Percentiles rank a stretch among this genome's conserved stretches.
phyloP scores from a whole-genome alignment of 1,140 invertebrate genomes.

The Zaprionus vittiger region DNA sequence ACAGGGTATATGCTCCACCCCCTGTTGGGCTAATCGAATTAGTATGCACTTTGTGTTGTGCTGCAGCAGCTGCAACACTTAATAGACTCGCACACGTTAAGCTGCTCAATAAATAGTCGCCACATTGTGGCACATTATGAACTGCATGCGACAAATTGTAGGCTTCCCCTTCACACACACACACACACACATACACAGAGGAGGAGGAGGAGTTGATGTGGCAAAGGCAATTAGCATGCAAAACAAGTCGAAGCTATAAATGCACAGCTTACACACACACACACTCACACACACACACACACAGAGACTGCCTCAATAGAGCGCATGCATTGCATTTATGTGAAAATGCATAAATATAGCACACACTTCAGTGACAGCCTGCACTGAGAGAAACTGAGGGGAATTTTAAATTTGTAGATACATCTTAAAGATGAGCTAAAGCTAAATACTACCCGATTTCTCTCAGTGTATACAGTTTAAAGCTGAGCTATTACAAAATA shows the following conservation, averaged over 20 bases:
- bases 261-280: constrained; percentile 61
- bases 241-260: constrained; percentile 74
- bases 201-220: background rate
- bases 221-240: constrained; percentile 75
- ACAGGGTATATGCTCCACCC: background rate
- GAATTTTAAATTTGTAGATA: background rate
- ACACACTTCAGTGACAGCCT: constrained; percentile 23
- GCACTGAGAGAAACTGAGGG: background rate
- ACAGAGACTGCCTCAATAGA: constrained; percentile 2
- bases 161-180: constrained; percentile 3
- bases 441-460: too few relatives aligned
- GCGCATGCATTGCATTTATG: constrained; percentile 53
- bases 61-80: constrained; percentile 10
- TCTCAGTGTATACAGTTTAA: too few relatives aligned
- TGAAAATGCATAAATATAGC: constrained; percentile 71
- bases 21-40: background rate
- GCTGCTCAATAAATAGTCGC: constrained; percentile 33
- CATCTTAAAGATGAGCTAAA: too few relatives aligned
- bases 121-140: constrained; percentile 67
- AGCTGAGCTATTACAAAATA: too few relatives aligned
- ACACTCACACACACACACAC: constrained; percentile 8
- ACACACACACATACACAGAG: background rate
- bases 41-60: background rate
- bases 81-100: constrained; percentile 42
- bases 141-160: constrained; percentile 60